Base-by-base conservation (phyloP, 2,797 vertebrate genomes). In the Coreius guichenoti region DNA sequence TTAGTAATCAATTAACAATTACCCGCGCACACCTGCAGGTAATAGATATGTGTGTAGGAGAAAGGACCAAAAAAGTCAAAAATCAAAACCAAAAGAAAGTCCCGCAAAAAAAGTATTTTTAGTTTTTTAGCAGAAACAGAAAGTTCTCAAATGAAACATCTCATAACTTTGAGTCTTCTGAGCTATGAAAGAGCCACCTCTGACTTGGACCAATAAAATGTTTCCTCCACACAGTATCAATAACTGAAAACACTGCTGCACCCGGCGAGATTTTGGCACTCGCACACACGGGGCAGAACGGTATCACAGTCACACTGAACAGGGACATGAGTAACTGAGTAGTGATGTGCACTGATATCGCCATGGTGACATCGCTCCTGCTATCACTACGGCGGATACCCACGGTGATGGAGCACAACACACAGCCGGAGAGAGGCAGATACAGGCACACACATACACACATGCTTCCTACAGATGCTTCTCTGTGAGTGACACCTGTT, bases 401-500 rank as follows among this genome's bases (percentile, higher is more conserved):
- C 82, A 84, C 33, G 1, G 84, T 31, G 82, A 82, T 61, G 67
- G 78, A 80, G 83, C 68, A 83, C 68, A 83, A 81, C 80, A 86
- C 85, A 89, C 72, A 89, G 31, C 4, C 58, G 33, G 82, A 76
- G 61, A 80, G 69, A 58, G 54, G 82, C 73, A 85, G 51, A 63
- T 19, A 86, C 63, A 70, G 75, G 56, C 61, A 84, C 73, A 79
- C 76, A 85, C 72, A 87, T 78, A 85, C 76, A 70, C 78, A 86
- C 85, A 79, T 21, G 77, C 85, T 87, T 84, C 68, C 86, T 80
- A 85, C 88, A 89, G 88, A 88, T 89, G 85, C 86, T 85, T 89
- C 86, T 84, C 94, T 94, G 95, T 93, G 93, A 94, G 93, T 93
- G 93, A 94, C 94, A 95, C 94, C 95, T 96, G 95, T 94, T 95